Evolutionary conservation across 2,888 invertebrate species (phyloP), one percentile per base, ranked within the genome.

Genomic region (Caenorhabditis sulstoni): DNA sequence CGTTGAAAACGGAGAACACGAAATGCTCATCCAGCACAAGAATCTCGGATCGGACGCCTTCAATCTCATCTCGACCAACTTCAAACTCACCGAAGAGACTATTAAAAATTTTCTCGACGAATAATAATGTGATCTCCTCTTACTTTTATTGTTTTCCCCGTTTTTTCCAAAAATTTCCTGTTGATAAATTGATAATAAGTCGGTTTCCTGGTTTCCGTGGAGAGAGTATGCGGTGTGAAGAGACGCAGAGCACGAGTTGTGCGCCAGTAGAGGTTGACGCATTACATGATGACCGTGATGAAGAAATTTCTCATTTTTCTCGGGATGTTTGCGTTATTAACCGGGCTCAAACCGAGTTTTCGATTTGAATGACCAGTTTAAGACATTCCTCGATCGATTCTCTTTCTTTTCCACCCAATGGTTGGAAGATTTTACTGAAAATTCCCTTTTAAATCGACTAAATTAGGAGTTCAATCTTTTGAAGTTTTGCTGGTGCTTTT

Each of bases 201-300:
- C 44, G 3, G 11, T 44, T n/a, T 39, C 44, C n/a, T 47, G 16
- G 16, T n/a, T 35, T 1, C 37, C 37, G 7, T 1, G 22, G 22
- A 65, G 37, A 47, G 20, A 71, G 55, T 18, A 29, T 20, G 22
- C 9, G 39, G 22, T 22, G 12, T 8, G 22, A 29, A 16, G 70
- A 77, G 59, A 65, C 68, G 53, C 53, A 64, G 75, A 41, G 4
- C 4, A 35, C 65, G 23, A 12, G 37, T 66, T 61, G n/a, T 29
- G 66, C 73, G 79, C 41, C 74, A 79, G 41, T 35, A 23, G 12
- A 5, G 5, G 61, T 45, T 79, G 79, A 29, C 79, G 79, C 70
- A 44, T 57, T 79, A 75, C 16, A 57, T 68, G 79, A 79, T 79
- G 79, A 71, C 79, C 79, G 79, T 79, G 73, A 64, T 70, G 66